Evolutionary conservation across 1,140 invertebrate genomes (phyloP).

Genomic region (Dryas iulia): DNA sequence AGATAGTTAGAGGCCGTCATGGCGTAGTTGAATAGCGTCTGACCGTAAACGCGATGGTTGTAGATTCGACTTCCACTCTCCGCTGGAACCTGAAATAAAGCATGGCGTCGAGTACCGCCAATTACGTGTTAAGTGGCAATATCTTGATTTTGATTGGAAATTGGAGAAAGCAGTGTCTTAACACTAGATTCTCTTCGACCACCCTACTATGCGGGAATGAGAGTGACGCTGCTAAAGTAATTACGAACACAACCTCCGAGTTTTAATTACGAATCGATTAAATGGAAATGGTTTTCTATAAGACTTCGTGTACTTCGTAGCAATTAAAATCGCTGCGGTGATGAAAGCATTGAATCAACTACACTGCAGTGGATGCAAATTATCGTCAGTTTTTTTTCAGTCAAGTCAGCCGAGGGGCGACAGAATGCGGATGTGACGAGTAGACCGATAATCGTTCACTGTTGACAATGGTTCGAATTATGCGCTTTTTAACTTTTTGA

Average conservation of each 20-base stretch:
- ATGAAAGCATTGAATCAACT: slow-evolving; percentile 27
- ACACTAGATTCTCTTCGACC: too few species aligned
- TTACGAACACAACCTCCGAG: neutral
- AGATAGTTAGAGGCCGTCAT: too few species aligned
- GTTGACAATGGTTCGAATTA: slow-evolving; percentile 30
- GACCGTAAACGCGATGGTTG: too few species aligned
- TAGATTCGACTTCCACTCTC: too few species aligned
- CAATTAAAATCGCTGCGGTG: slow-evolving; percentile 23
- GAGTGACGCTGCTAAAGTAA: too few species aligned
- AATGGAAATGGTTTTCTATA: slow-evolving; percentile 8
- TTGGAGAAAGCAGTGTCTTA: too few species aligned
- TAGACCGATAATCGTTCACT: slow-evolving; percentile 22
- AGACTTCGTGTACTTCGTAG: slow-evolving; percentile 11
- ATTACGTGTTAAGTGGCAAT: too few species aligned
- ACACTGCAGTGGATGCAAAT: slow-evolving; percentile 27
- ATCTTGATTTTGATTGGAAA: too few species aligned
- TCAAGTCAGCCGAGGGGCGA: slow-evolving; percentile 20
- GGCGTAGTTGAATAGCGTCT: too few species aligned
- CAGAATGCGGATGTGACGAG: slow-evolving; percentile 19
- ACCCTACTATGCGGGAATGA: too few species aligned
- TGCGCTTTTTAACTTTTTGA: slow-evolving; percentile 27
- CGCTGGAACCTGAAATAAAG: too few species aligned
- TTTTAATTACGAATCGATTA: neutral
- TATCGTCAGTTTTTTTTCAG: slow-evolving; percentile 19
- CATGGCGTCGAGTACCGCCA: too few species aligned